These are phyloP conservation scores for Yoshiicerus persimilis DNA, from an alignment of 1,140 invertebrate genomes.

Conservation along the genomic window DNA sequence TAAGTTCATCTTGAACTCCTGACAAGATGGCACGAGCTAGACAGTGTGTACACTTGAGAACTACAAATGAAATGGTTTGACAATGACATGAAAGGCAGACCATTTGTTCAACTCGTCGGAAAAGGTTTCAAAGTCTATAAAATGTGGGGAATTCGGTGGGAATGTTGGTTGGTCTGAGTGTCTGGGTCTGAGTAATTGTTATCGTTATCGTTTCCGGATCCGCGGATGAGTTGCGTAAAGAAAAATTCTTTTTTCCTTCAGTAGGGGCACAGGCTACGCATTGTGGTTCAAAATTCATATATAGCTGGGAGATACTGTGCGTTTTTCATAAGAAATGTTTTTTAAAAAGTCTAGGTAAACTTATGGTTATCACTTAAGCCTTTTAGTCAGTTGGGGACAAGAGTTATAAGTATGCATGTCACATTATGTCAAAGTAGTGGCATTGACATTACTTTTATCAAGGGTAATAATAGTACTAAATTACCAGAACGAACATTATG, in stretches of 20 bases:
- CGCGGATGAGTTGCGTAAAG: not conserved
- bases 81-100: not conserved
- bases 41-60: not conserved
- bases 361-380: not conserved
- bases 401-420: not conserved
- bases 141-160: not conserved
- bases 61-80: not conserved
- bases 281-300: not conserved
- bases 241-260: not conserved
- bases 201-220: constrained; percentile 14
- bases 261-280: not conserved
- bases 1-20: not conserved
- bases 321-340: not conserved
- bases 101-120: not conserved
- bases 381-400: not conserved
- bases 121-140: not conserved
- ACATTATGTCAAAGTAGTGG: not conserved
- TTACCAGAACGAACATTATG: not conserved
- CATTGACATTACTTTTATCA: not conserved
- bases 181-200: constrained; percentile 10
- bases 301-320: no score
- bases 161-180: not conserved
- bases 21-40: not conserved
- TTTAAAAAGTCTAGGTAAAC: not conserved
- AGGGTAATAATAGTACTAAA: not conserved